phyloP scores from a whole-genome alignment of 2,797 vertebrate genomes.

The Typhlichthys eigenmanni region DNA sequence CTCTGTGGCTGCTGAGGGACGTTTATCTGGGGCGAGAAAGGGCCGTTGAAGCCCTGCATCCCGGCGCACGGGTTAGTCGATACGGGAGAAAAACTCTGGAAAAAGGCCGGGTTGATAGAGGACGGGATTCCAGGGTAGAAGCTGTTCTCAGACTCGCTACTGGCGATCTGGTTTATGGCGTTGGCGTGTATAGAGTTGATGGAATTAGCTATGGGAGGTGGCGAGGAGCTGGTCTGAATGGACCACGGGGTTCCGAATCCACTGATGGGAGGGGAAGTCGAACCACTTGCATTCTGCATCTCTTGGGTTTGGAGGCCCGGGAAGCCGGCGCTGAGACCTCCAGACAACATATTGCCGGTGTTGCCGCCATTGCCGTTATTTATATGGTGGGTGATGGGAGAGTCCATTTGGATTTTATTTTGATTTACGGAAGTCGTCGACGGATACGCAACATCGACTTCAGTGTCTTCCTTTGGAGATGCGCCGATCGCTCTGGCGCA shows the following conservation, averaged over 20 bases:
- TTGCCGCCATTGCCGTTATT: constrained; percentile 76
- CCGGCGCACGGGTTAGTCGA: constrained; percentile 87
- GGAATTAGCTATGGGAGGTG: constrained; percentile 76
- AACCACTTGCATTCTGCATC: constrained; percentile 80
- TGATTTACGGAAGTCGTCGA: constrained; percentile 71
- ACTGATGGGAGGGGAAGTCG: constrained; percentile 84
- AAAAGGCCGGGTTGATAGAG: constrained; percentile 94
- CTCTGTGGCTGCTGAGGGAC: constrained; percentile 85
- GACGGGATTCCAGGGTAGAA: constrained; percentile 92
- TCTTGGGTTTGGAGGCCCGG: constrained; percentile 85
- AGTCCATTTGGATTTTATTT: constrained; percentile 85
- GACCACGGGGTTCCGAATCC: constrained; percentile 96
- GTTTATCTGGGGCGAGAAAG: constrained; percentile 89
- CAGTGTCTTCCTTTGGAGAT: constrained; percentile 64
- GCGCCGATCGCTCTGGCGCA: constrained; percentile 51
- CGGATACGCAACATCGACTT: constrained; percentile 79
- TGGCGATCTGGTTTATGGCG: constrained; percentile 80
- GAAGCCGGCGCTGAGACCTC: constrained; percentile 84
- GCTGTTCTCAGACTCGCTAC: constrained; percentile 85
- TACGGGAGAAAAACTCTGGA: constrained; percentile 90
- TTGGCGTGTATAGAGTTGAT: constrained; percentile 67
- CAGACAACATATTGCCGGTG: constrained; percentile 80
- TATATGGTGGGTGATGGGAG: constrained; percentile 87
- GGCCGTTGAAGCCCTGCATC: constrained; percentile 84
- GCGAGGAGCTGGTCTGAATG: constrained; percentile 90